A percentile compares a stretch with the other conserved stretches of the same genome.
Conservation (phyloP, 2,888 invertebrate genomes). For the Brachyptera risi region DNA sequence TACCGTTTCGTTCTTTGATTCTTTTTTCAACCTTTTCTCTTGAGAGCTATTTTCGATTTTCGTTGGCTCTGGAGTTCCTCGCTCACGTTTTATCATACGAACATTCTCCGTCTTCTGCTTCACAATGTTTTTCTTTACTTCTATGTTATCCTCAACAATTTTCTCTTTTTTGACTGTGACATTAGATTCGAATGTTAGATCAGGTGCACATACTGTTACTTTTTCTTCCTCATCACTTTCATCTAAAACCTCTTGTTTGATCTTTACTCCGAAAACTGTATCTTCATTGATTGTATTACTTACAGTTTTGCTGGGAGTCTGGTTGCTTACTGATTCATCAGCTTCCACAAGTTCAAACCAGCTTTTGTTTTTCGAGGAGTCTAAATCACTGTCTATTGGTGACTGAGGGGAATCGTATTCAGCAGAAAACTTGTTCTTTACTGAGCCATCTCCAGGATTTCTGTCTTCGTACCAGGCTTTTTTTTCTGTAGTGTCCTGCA, state of each 20-base stretch:
- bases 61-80: background rate
- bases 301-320: background rate
- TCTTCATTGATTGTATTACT: no score
- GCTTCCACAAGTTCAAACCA: slow-evolving; percentile 24
- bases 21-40: background rate
- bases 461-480: slow-evolving; percentile 11
- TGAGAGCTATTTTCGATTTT: background rate
- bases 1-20: background rate
- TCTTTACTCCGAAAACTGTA: background rate
- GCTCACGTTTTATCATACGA: no score
- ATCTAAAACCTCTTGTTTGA: background rate
- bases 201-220: slow-evolving; percentile 13
- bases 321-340: slow-evolving; percentile 11
- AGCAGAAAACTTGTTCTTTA: background rate
- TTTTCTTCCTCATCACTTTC: slow-evolving; percentile 1
- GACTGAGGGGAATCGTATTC: background rate
- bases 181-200: background rate
- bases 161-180: background rate
- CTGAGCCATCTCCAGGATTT: background rate
- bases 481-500: no score
- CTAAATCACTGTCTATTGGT: background rate
- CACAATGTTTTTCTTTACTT: background rate
- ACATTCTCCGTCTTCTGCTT: background rate
- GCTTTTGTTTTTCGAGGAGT: slow-evolving; percentile 14
- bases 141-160: background rate